Percentiles rank a stretch among this genome's conserved stretches.
Evolutionary conservation across 1,140 invertebrate genomes (phyloP).

Genomic region (Drosophila nigrodunni): DNA sequence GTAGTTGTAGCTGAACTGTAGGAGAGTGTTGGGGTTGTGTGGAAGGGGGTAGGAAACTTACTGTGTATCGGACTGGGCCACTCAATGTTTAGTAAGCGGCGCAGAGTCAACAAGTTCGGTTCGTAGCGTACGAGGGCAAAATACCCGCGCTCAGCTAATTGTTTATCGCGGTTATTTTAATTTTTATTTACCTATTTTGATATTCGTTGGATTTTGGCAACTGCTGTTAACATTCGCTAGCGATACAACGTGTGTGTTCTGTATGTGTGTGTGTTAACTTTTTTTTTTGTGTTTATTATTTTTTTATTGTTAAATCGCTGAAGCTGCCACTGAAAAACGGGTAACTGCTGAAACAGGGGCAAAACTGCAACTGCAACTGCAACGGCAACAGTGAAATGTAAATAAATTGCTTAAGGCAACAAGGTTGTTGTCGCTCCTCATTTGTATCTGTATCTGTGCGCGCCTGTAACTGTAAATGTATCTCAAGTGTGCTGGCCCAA

Average conservation of each 20-base stretch:
- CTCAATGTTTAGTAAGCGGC: conserved; percentile 68
- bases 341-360: conserved; percentile 7
- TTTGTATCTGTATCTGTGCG: conserved; percentile 2
- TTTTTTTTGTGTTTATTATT: conserved; percentile 13
- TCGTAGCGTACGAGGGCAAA: conserved; percentile 36
- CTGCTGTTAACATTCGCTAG: neutral
- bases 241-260: conserved; percentile 8
- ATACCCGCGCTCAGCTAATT: conserved; percentile 40
- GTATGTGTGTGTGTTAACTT: conserved; percentile 1
- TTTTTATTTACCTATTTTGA: conserved; percentile 10
- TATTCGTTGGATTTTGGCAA: neutral
- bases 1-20: conserved; percentile 15
- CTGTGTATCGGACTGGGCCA: conserved; percentile 15
- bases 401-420: conserved; percentile 27
- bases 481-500: conserved; percentile 20
- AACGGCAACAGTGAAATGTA: conserved; percentile 43
- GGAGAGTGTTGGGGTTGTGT: neutral
- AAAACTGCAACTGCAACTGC: conserved; percentile 14
- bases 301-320: neutral
- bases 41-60: conserved; percentile 8
- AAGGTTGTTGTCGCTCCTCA: conserved; percentile 25
- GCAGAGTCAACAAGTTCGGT: conserved; percentile 71
- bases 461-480: conserved; percentile 4
- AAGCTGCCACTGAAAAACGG: neutral
- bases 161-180: conserved; percentile 43